phyloP scores from a whole-genome alignment of 2,797 vertebrate genomes.

The Cryptoprocta ferox region DNA sequence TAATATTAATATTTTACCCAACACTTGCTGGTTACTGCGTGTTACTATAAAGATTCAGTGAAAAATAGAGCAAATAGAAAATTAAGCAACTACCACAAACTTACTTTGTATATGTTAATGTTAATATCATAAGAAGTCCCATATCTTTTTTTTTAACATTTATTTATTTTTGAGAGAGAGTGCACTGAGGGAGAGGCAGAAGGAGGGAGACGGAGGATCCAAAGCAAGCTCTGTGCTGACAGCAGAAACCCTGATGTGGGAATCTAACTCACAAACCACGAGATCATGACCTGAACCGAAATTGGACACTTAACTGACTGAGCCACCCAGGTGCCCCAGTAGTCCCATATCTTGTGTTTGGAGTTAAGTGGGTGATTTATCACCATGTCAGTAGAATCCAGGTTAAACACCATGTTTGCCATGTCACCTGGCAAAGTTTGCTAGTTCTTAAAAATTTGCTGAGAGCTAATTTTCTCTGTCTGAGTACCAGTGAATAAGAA shows the following conservation, averaged over 20 bases:
- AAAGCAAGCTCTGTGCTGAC: too few species aligned
- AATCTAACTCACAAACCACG: too few species aligned
- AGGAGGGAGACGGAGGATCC: too few species aligned
- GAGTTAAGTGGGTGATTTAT: neutral
- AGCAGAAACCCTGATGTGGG: too few species aligned
- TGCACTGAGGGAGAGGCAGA: too few species aligned
- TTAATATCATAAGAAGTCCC: conserved; percentile 33
- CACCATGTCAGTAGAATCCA: neutral
- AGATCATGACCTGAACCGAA: too few species aligned
- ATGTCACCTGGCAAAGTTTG: neutral
- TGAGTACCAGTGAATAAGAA: neutral
- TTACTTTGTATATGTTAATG: conserved; percentile 20
- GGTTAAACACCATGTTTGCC: rapidly evolving
- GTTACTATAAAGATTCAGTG: neutral
- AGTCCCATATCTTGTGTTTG: conserved; percentile 36
- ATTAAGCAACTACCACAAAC: neutral
- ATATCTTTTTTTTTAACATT: neutral
- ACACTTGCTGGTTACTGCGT: neutral
- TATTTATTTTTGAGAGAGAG: too few species aligned
- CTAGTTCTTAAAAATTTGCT: conserved; percentile 43
- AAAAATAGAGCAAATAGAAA: neutral
- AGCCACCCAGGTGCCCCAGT: too few species aligned
- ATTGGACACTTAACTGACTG: too few species aligned
- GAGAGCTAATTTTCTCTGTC: neutral
- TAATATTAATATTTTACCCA: conserved; percentile 30